Evolutionary conservation across 2,888 invertebrate genomes (phyloP), one percentile per base, ranked within the genome.

Genomic region (Portevinia maculata): DNA sequence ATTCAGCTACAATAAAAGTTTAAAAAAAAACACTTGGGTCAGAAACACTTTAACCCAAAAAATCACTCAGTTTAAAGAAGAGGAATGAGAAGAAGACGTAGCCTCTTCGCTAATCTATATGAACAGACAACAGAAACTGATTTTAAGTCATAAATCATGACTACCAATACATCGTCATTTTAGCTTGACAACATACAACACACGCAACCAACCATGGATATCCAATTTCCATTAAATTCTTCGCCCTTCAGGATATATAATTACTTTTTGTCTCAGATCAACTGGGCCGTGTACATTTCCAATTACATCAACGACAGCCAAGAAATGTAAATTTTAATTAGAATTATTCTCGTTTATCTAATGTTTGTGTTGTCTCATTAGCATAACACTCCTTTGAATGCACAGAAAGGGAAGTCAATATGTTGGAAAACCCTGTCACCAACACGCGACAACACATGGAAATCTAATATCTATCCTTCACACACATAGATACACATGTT

Each of bases 311-410:
- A 17, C 37, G 17, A 34, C 28, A 37, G 48, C 39, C 19, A 69
- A 41, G 32, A 62, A 64, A 69, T 79, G 67, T 59, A 74, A 75
- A 79, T 79, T 75, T 62, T 70, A 64, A 79, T 75, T 79, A 69
- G 57, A 69, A 79, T 44, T 34, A 55, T 53, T 46, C 67, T 48
- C 53, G 39, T 55, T 46, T 24, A 67, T 55, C 55, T 13, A 1
- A 11, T 79, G 55, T 69, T 67, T 69, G 44, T 65, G 46, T 50
- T 55, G 62, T 48, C 34, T 32, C 44, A 48, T 60, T 32, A 15
- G n/a, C 34, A 24, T 6, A 15, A n/a, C 19, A 9, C 55, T 28
- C 55, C 60, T 28, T 46, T 62, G 8, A 44, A 9, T 34, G 13
- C 30, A 53, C 17, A 28, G 34, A 52, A 57, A 59, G 48, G 44